These are phyloP conservation scores for Oryctolagus cuniculus DNA, from an alignment of 2,113 vertebrate genomes.

Conservation along the genomic window DNA sequence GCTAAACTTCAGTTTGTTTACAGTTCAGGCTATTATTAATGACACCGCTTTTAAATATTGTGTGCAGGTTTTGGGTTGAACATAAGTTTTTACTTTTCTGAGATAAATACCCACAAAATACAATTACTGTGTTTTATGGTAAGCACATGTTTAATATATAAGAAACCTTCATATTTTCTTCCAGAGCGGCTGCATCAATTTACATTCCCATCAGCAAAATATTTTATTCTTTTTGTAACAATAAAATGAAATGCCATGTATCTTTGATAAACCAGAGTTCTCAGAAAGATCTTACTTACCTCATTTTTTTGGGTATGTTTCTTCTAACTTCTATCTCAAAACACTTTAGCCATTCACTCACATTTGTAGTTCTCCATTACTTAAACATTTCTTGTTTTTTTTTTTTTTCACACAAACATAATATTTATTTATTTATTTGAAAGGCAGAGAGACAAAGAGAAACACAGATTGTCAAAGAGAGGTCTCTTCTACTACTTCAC, in stretches of 20 bases:
- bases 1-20: neutral
- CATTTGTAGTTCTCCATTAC: neutral
- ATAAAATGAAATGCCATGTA: neutral
- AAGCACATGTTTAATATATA: conserved; percentile 10
- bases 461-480: too few relatives aligned
- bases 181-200: neutral
- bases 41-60: neutral
- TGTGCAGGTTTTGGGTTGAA: neutral
- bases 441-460: neutral
- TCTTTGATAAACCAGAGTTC: neutral
- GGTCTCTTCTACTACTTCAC: too few relatives aligned
- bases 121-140: conserved; percentile 41
- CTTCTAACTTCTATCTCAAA: neutral
- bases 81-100: conserved; percentile 24
- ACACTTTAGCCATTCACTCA: neutral
- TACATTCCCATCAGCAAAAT: neutral
- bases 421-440: too few relatives aligned
- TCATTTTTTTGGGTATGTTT: neutral
- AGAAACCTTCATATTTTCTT: neutral
- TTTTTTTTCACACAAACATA: too few relatives aligned
- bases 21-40: neutral
- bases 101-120: neutral
- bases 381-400: conserved; percentile 36
- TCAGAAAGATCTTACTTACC: neutral
- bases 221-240: neutral